phyloP scores from a whole-genome alignment of 2,797 vertebrate genomes.

The Vultur gryphus region DNA sequence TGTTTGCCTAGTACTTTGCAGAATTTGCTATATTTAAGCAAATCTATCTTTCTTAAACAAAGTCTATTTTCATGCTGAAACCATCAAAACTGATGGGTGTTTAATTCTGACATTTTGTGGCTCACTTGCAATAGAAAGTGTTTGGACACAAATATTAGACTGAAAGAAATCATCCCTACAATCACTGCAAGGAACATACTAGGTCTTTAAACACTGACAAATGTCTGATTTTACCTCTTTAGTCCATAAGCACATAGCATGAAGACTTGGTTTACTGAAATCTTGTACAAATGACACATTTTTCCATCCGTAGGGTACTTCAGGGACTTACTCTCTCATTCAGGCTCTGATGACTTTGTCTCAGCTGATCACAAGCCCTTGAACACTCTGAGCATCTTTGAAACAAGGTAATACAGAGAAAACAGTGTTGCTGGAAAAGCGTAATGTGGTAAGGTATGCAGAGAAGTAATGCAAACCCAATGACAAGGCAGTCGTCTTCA shows the following conservation, averaged over 20 bases:
- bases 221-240: background rate
- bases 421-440: accelerated
- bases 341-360: background rate
- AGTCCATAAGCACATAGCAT: background rate
- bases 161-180: background rate
- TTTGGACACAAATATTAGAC: background rate
- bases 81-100: background rate
- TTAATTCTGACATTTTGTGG: background rate
- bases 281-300: background rate
- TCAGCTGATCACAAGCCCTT: background rate
- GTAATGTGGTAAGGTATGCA: accelerated
- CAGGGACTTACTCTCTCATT: background rate
- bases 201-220: background rate
- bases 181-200: background rate
- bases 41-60: background rate
- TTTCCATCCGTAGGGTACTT: background rate
- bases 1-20: background rate
- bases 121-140: background rate
- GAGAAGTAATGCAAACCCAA: background rate
- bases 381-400: background rate
- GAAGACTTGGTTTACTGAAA: background rate
- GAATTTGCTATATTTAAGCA: background rate
- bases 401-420: background rate
- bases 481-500: accelerated
- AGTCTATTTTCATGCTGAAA: background rate